phyloP scores from a whole-genome alignment of 2,888 invertebrate genomes.

The Synergus umbraculus region DNA sequence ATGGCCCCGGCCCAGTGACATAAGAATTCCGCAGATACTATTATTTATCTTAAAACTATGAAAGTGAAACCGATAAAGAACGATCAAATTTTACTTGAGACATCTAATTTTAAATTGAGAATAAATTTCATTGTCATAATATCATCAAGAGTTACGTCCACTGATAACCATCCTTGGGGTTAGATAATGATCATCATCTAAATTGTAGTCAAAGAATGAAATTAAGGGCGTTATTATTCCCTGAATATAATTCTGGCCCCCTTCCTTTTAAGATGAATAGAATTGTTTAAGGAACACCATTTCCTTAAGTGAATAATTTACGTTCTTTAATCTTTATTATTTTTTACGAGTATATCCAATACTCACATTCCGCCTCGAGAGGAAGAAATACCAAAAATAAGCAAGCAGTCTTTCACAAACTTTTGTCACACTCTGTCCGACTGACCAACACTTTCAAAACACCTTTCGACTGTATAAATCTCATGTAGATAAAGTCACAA shows the following conservation, averaged over 20 bases:
- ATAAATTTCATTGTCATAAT: conserved; percentile 9
- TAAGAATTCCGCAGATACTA: neutral
- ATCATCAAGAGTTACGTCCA: conserved; percentile 12
- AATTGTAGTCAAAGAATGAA: conserved; percentile 22
- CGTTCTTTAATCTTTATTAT: neutral
- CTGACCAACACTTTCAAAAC: neutral
- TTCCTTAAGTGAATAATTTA: conserved; percentile 2
- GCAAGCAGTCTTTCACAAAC: neutral
- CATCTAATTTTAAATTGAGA: neutral
- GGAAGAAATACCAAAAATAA: neutral
- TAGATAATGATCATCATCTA: conserved; percentile 33
- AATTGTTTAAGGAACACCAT: neutral
- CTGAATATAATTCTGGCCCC: conserved; percentile 2
- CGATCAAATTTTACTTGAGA: neutral
- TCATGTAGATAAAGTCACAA: neutral
- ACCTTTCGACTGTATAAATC: neutral
- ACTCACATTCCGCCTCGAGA: neutral
- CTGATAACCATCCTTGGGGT: neutral
- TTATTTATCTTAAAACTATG: neutral
- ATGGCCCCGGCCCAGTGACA: neutral
- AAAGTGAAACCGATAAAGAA: neutral
- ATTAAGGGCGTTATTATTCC: conserved; percentile 21
- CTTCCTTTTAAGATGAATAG: neutral
- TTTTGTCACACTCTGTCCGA: conserved; percentile 4
- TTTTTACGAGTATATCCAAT: neutral